A percentile compares a stretch with the other conserved stretches of the same genome.
phyloP scores from a whole-genome alignment of 2,797 vertebrate genomes.

The Cryptoprocta ferox region DNA sequence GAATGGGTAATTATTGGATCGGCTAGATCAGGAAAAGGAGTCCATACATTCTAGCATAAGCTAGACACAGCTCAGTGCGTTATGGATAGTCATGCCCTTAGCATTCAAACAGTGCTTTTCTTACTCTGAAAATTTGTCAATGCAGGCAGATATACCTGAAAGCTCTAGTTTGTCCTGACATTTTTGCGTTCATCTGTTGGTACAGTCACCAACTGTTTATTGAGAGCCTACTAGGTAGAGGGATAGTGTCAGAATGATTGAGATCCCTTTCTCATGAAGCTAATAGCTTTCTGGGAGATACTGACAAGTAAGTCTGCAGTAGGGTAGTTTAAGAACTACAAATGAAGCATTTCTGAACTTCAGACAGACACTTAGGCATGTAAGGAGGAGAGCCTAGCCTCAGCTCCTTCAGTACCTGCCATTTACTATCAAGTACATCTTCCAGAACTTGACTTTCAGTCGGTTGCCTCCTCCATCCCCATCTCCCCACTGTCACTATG shows the following conservation, averaged over 20 bases:
- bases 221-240: not conserved
- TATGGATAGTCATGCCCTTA: not conserved
- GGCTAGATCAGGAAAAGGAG: not conserved
- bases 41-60: not conserved
- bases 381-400: too few relatives aligned
- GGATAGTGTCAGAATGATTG: not conserved
- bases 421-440: not conserved
- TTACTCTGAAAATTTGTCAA: not conserved
- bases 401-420: not conserved
- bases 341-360: not conserved
- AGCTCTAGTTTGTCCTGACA: not conserved
- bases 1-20: not conserved
- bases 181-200: not conserved
- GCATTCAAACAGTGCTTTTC: not conserved
- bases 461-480: not conserved
- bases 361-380: not conserved
- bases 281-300: not conserved
- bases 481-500: fast-evolving
- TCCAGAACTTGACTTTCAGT: not conserved
- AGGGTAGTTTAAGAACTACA: not conserved
- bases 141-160: not conserved
- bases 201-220: not conserved
- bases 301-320: not conserved
- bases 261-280: not conserved
- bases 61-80: not conserved